Conservation (phyloP, 2,888 invertebrate genomes). For the Metopia argyrocephala region DNA sequence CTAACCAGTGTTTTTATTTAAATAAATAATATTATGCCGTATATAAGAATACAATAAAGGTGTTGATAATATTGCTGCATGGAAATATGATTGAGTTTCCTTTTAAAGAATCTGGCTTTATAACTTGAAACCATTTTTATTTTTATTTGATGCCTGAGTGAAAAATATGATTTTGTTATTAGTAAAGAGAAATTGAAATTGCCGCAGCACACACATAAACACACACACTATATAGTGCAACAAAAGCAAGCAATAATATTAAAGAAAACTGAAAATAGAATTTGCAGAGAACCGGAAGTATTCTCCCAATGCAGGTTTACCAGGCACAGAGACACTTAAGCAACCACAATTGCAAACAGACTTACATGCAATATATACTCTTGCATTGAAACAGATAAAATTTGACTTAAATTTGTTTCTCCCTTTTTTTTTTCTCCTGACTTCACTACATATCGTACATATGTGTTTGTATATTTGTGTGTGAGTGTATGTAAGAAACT, state of each 20-base stretch:
- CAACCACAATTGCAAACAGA: not conserved
- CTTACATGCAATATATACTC: not conserved
- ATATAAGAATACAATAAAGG: too few relatives aligned
- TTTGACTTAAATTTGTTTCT: slow-evolving; percentile 5
- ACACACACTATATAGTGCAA: not conserved
- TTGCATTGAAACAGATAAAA: not conserved
- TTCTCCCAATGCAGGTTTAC: slow-evolving; percentile 37
- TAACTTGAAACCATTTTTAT: too few relatives aligned
- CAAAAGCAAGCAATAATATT: not conserved
- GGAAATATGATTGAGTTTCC: too few relatives aligned
- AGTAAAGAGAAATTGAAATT: slow-evolving; percentile 54
- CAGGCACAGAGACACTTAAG: not conserved
- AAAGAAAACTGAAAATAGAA: slow-evolving; percentile 2
- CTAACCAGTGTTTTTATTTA: too few relatives aligned
- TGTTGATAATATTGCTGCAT: too few relatives aligned
- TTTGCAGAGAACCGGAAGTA: slow-evolving; percentile 40
- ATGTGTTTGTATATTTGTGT: not conserved
- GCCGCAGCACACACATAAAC: slow-evolving; percentile 1
- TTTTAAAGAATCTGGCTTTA: too few relatives aligned
- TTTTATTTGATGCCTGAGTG: not conserved
- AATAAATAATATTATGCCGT: too few relatives aligned
- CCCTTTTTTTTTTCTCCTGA: not conserved
- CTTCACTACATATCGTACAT: not conserved
- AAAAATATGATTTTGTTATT: slow-evolving; percentile 34
- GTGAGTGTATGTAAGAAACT: not conserved